Evolutionary conservation across 2,888 invertebrate species (phyloP), one percentile per base, ranked within the genome.

Genomic region (Latrodectus hesperus): DNA sequence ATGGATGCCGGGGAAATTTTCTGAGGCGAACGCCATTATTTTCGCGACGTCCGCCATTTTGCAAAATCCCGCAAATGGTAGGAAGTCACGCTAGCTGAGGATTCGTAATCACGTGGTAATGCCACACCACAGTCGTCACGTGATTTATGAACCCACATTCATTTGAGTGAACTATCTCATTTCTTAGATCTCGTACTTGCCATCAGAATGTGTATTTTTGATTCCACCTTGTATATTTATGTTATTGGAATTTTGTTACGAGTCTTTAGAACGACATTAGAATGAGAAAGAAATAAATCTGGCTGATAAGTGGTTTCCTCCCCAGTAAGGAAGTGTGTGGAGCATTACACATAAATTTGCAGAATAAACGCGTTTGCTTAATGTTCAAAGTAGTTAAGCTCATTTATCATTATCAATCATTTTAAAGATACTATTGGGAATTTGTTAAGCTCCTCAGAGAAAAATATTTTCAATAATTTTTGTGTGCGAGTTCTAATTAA

Each of bases 71-170:
- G 73, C 53, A 81, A 81, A 81, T 74, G 74, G 81, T 38, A 60
- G 74, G 38, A 74, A 81, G 81, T 81, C 81, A 81, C 81, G 81
- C 81, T 81, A 81, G 65, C 53, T 52, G 12, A 14, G 17, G 26
- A 65, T 49, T 38, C 60, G 74, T 81, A 81, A 81, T 81, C 81
- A 81, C 73, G 74, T 81, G 73, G 81, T 67, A 74, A 81, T 81
- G 38, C 72, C 65, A 74, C 51, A 81, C 80, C 49, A 17, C 64
- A 60, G 68, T 77, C 68, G 17, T 11, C 81, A 74, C 74, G 74
- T 81, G 81, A 81, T 74, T 81, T 81, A 81, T 81, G 52, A 67
- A 65, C 17, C 38, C 17, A 16, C 53, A 6, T n/a, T 53, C 65
- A 74, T 81, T 81, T 81, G 73, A 73, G 73, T 52, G 67, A 81